Conservation (phyloP, 2,797 vertebrate species). For the Crossoptilon crossoptilon region DNA sequence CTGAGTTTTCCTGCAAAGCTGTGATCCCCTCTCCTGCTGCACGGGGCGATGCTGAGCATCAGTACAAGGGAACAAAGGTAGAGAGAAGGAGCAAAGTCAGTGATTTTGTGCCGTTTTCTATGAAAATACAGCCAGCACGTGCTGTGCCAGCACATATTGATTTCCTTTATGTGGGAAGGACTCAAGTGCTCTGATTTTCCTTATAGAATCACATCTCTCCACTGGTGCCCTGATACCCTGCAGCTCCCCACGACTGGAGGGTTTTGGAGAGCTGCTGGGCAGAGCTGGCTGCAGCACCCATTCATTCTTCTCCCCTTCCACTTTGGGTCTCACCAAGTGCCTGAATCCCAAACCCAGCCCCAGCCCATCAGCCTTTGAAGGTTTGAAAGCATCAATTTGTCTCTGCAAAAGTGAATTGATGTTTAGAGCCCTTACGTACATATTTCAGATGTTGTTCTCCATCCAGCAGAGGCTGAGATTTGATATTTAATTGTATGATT, state of each 20-base stretch:
- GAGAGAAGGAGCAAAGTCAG: neutral
- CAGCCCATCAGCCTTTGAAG: neutral
- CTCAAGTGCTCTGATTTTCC: neutral
- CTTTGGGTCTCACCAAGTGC: neutral
- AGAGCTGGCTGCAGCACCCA: neutral
- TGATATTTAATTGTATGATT: neutral
- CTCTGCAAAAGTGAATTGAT: neutral
- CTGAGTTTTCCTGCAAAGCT: rapidly evolving
- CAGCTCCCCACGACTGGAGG: neutral
- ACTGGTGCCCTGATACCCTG: too few species aligned
- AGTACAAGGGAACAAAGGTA: rapidly evolving
- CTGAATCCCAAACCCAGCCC: too few species aligned
- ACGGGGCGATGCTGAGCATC: neutral
- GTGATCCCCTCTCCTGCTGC: neutral
- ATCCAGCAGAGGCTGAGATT: neutral
- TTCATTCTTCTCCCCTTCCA: neutral
- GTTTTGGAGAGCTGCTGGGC: neutral
- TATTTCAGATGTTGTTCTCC: neutral
- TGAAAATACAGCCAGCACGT: neutral
- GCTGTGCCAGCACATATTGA: neutral
- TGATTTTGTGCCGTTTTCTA: neutral
- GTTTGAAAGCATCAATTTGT: neutral
- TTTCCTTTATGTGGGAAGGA: neutral
- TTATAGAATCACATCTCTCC: neutral
- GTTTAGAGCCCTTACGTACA: neutral